Base-by-base conservation (phyloP, 2,113 vertebrate genomes). In the Colossoma macropomum region DNA sequence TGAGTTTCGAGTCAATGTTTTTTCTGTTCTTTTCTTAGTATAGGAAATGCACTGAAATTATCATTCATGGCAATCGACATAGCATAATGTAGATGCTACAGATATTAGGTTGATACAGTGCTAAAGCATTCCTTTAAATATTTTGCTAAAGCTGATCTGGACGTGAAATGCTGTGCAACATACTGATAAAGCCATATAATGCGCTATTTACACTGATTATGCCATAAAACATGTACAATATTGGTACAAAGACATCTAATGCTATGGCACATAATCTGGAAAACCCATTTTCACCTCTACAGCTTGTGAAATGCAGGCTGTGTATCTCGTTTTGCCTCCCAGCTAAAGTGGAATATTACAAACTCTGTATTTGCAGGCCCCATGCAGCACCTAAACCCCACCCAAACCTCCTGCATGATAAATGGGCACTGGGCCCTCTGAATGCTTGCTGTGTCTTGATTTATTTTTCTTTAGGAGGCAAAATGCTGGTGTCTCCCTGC, bases 401-500 rank as follows among this genome's bases (percentile, higher is more conserved):
- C 56, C 50, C 23, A 38, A 21, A 84, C 68, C 74, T 63, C 68
- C 59, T 15, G 21, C 52, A 69, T 86, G 81, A 86, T 84, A 34
- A 81, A 84, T 68, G 70, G 45, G 38, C 65, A 25, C 38, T 30
- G 69, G 77, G 65, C 79, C 50, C 69, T 56, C 50, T 30, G 75
- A 73, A 77, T n/a, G 66, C 69, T 78, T 19, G 52, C 80, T 69
- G 45, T 30, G 52, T 81, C 76, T 81, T 87, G 79, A 84, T 86
- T 84, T 84, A 89, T 88, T 90, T 91, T 86, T 21, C 89, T 89
- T 89, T 91, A 86, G 88, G 84, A 81, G 83, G 77, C 70, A 34
- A 92, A 92, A 91, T 91, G 89, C 91, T 88, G 88, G 88, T 89
- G 88, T 85, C 90, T 93, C 91, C 86, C 89, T 88, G 84, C 86